Evolutionary conservation across 2,797 vertebrate species (phyloP), one percentile per base, ranked within the genome.

Genomic region (Enteromius mattozi): DNA sequence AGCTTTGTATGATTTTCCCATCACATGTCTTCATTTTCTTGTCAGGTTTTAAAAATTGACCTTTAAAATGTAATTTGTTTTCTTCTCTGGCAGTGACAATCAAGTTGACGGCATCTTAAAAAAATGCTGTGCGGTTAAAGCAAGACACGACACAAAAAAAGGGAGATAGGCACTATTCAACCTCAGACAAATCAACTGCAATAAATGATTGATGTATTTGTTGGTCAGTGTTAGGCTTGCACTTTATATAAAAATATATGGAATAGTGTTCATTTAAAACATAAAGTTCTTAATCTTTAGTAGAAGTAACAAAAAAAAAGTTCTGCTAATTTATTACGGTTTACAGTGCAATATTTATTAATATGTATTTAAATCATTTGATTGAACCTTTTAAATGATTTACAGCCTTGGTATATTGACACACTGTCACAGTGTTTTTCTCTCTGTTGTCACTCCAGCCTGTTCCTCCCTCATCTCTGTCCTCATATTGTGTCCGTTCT

Each of bases 401-500:
- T 42, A 78, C 35, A 78, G 54, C 14, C 4, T 33, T 12, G 2
- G 17, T 78, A 42, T 59, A 24, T 24, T 16, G 54, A 61, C 13
- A 24, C 7, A 7, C 19, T 68, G 16, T 76, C 2, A 24, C 78
- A 24, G 6, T 59, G 12, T 27, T 40, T 54, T 19, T 30, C 45
- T 45, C 59, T 6, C 6, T 30, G 17, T 27, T 74, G 30, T 54
- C 9, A 54, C 33, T 77, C 35, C 61, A 69, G 17, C 35, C 24
- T 84, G 35, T 82, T 59, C 51, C 51, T 66, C 21, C 14, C 14
- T 84, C 37, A 47, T 17, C 40, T 65, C 14, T 74, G 35, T 65
- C 40, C 33, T 74, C 77, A 61, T 5, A 54, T 42, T 40, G 37
- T 80, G 66, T 85, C 40, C 59, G 2, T 66, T 83, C 63, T 77